Evolutionary conservation across 1,140 invertebrate genomes (phyloP).

Genomic region (Drosophila trapezifrons): DNA sequence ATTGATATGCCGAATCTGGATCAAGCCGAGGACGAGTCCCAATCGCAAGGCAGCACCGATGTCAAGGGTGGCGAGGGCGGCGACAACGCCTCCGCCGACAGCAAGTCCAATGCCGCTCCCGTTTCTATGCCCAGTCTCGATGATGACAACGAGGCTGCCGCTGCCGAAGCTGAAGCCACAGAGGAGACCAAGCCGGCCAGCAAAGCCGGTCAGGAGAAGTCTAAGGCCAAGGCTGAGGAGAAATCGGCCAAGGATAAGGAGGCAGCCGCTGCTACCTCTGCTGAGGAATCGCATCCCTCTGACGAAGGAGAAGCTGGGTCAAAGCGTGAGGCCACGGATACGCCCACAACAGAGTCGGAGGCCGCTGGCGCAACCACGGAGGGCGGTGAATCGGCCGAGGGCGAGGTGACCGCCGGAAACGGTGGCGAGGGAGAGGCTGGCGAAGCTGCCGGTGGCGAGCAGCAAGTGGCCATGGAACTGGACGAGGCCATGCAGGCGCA

Average conservation of each 20-base stretch:
- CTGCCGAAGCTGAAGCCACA: slow-evolving; percentile 31
- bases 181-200: slow-evolving; percentile 49
- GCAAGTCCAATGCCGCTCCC: slow-evolving; percentile 64
- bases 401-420: slow-evolving; percentile 37
- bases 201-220: slow-evolving; percentile 40
- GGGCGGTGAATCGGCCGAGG: slow-evolving; percentile 50
- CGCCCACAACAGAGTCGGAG: slow-evolving; percentile 49
- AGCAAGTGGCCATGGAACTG: slow-evolving; percentile 82
- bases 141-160: slow-evolving; percentile 77
- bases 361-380: slow-evolving; percentile 47
- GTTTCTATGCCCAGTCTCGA: slow-evolving; percentile 84
- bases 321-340: slow-evolving; percentile 46
- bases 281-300: slow-evolving; percentile 30
- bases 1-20: slow-evolving; percentile 83
- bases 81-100: slow-evolving; percentile 31
- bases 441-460: slow-evolving; percentile 61
- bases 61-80: slow-evolving; percentile 34
- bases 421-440: slow-evolving; percentile 32
- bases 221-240: slow-evolving; percentile 42
- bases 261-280: slow-evolving; percentile 11
- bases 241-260: slow-evolving; percentile 51
- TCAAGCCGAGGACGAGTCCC: slow-evolving; percentile 79
- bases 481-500: slow-evolving; percentile 83
- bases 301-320: slow-evolving; percentile 18
- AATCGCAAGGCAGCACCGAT: slow-evolving; percentile 59